phyloP scores from a whole-genome alignment of 2,797 vertebrate species.

The Hipposideros larvatus region DNA sequence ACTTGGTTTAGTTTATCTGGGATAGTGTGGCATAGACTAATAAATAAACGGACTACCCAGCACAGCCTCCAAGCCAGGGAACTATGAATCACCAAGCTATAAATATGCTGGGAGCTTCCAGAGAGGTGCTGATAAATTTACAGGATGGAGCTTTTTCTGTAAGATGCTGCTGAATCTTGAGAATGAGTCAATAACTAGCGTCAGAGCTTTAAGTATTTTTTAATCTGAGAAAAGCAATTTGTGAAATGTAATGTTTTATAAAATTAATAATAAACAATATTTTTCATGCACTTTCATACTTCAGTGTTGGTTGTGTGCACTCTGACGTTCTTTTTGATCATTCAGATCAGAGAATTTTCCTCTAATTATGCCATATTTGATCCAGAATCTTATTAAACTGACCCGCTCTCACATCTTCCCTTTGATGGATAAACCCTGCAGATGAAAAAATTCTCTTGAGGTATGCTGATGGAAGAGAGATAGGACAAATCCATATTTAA shows the following conservation, averaged over 20 bases:
- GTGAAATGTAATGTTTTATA: neutral
- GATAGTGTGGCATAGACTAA: constrained; percentile 69
- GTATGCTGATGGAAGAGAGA: neutral
- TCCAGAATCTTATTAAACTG: constrained; percentile 28
- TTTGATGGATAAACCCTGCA: constrained; percentile 23
- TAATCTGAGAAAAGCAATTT: constrained; percentile 20
- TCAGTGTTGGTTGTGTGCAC: neutral
- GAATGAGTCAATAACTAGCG: constrained; percentile 65
- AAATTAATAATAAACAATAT: constrained; percentile 36
- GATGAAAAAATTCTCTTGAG: neutral
- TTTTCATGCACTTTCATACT: neutral
- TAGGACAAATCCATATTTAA: neutral
- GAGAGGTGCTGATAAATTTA: constrained; percentile 81
- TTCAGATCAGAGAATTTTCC: constrained; percentile 45
- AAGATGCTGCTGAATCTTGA: constrained; percentile 73
- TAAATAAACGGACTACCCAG: constrained; percentile 71
- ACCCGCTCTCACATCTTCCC: neutral
- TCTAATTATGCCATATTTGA: constrained; percentile 63
- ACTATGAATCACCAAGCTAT: constrained; percentile 80
- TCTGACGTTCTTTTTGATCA: constrained; percentile 27
- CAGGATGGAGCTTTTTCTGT: constrained; percentile 60
- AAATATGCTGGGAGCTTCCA: constrained; percentile 80
- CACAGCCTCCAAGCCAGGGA: constrained; percentile 64
- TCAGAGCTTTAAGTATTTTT: constrained; percentile 62
- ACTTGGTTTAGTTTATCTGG: constrained; percentile 72